phyloP scores from a whole-genome alignment of 1,140 invertebrate genomes.

The Radopholus similis region DNA sequence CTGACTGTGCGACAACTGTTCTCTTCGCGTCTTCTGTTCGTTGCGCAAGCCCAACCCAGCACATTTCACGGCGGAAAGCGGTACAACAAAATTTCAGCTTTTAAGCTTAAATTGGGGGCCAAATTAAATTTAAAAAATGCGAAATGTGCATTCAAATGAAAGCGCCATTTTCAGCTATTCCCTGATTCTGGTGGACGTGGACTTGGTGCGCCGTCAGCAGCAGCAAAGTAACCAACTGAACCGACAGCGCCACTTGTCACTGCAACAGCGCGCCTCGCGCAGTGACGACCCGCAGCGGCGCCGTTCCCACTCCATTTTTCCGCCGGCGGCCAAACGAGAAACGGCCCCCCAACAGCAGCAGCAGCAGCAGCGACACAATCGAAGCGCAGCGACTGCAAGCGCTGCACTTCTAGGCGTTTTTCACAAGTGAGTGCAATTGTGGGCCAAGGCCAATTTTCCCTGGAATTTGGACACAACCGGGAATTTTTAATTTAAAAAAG shows the following conservation, averaged over 20 bases:
- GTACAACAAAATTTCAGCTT: background rate
- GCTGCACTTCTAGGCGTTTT: background rate
- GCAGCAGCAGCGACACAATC: background rate
- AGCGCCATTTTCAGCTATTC: constrained; percentile 35
- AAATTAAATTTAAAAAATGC: too few relatives aligned
- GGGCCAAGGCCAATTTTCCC: too few relatives aligned
- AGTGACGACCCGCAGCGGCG: too few relatives aligned
- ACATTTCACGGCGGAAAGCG: constrained; percentile 57
- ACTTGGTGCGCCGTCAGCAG: constrained; percentile 22
- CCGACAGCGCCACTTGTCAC: background rate
- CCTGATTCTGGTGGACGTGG: constrained; percentile 51
- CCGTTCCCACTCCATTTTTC: too few relatives aligned
- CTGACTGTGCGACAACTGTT: constrained; percentile 53
- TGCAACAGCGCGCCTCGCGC: background rate
- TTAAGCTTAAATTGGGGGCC: background rate
- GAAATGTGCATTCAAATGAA: too few relatives aligned
- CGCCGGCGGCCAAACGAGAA: too few relatives aligned
- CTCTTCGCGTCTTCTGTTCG: constrained; percentile 47
- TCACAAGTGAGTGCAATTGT: too few relatives aligned
- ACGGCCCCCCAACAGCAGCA: background rate
- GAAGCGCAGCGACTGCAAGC: background rate
- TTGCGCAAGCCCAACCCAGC: constrained; percentile 50
- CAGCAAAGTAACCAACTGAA: background rate
- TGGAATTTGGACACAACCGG: too few relatives aligned
- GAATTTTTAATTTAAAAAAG: background rate